phyloP scores from a whole-genome alignment of 2,113 vertebrate genomes.

The Hoplias malabaricus region DNA sequence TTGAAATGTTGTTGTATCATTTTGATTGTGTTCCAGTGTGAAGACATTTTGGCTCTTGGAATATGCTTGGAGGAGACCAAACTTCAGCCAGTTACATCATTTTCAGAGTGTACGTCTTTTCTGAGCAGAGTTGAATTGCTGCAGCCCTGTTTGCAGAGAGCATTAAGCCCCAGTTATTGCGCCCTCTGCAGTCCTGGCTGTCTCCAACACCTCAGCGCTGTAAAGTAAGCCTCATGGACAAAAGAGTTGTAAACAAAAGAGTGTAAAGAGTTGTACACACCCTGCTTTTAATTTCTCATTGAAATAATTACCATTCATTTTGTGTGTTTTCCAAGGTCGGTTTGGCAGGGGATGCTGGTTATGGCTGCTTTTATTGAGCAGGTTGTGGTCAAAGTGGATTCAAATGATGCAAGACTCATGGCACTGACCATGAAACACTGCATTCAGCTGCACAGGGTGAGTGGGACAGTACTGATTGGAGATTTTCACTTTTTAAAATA shows the following conservation, averaged over 20 bases:
- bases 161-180: constrained; percentile 57
- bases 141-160: constrained; percentile 69
- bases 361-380: constrained; percentile 70
- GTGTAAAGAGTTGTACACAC: not conserved
- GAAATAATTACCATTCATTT: not conserved
- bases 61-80: constrained; percentile 66
- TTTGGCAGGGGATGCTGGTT: constrained; percentile 65
- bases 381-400: constrained; percentile 54
- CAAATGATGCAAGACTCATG: constrained; percentile 35
- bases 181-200: constrained; percentile 58
- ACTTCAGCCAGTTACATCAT: constrained; percentile 50
- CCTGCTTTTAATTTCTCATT: not conserved
- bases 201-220: constrained; percentile 60
- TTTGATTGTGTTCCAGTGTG: constrained; percentile 55
- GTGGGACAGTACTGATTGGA: constrained; percentile 13
- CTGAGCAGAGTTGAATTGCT: constrained; percentile 62
- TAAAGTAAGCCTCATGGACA: constrained; percentile 59
- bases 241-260: too few relatives aligned
- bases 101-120: constrained; percentile 57
- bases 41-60: constrained; percentile 68
- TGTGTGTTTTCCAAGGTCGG: constrained; percentile 46
- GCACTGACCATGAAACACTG: constrained; percentile 67
- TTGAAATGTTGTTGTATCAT: not conserved
- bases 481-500: not conserved
- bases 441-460: constrained; percentile 62